Evolutionary conservation across 2,113 vertebrate species (phyloP).

Genomic region (Melanerpes formicivorus): DNA sequence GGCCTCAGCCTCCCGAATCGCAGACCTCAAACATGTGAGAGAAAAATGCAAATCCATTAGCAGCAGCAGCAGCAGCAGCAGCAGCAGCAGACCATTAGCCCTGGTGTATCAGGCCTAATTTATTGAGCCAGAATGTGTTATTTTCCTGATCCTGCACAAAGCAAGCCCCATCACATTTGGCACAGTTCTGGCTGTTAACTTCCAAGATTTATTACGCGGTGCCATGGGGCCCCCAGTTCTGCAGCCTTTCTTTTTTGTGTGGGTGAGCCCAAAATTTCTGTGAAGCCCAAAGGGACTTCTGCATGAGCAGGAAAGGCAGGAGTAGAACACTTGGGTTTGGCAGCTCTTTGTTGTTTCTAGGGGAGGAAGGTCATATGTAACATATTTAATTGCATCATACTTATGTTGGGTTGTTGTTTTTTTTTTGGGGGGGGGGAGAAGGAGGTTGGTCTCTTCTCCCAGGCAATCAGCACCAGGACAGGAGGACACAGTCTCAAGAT

Average conservation of each 20-base stretch:
- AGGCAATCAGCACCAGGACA: too few relatives aligned
- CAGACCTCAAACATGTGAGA: background rate
- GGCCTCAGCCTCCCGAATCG: background rate
- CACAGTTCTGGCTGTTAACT: slow-evolving; percentile 71
- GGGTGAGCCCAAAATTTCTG: slow-evolving; percentile 33
- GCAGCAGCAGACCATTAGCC: slow-evolving; percentile 12
- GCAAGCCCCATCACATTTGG: slow-evolving; percentile 67
- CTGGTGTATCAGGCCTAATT: slow-evolving; percentile 39
- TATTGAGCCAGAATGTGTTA: slow-evolving; percentile 49
- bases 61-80: slow-evolving; percentile 27
- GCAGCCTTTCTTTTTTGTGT: slow-evolving; percentile 4
- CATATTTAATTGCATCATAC: slow-evolving; percentile 56
- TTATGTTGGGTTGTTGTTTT: background rate
- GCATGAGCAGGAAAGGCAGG: slow-evolving; percentile 34
- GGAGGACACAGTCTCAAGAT: too few relatives aligned
- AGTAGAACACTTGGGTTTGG: slow-evolving; percentile 9
- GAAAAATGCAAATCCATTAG: background rate
- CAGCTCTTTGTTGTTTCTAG: slow-evolving; percentile 26
- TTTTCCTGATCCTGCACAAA: slow-evolving; percentile 52
- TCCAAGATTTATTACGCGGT: slow-evolving; percentile 59
- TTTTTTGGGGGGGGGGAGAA: background rate
- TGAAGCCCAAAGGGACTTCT: slow-evolving; percentile 42
- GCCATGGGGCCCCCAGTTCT: slow-evolving; percentile 54
- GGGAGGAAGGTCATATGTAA: slow-evolving; percentile 25
- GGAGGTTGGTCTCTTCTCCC: too few relatives aligned